Percentiles rank a stretch among this genome's conserved stretches.
Conservation (phyloP, 1,140 invertebrate genomes). For the Drosophila kohkoa region DNA sequence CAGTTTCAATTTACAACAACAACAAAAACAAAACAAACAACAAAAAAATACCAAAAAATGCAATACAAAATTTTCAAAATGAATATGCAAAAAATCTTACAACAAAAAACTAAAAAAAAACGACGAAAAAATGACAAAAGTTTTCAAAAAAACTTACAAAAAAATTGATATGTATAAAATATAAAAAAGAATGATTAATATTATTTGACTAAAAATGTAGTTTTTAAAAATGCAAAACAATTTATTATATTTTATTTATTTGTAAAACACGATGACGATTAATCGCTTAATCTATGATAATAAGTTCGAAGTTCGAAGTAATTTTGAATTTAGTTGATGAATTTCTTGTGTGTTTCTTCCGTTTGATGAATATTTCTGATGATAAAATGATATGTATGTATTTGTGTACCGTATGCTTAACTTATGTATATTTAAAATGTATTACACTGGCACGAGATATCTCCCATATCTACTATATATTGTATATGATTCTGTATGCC, state of each 20-base stretch:
- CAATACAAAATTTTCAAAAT: slow-evolving; percentile 77
- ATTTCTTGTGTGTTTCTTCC: slow-evolving; percentile 38
- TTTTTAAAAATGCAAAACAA: slow-evolving; percentile 3
- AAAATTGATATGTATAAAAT: slow-evolving; percentile 34
- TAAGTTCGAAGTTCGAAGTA: slow-evolving; percentile 20
- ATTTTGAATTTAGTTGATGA: slow-evolving; percentile 47
- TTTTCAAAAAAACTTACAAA: slow-evolving; percentile 37
- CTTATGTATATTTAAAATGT: slow-evolving; percentile 46
- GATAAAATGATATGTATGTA: slow-evolving; percentile 38
- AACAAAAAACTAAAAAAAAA: slow-evolving; percentile 45
- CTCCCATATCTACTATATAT: slow-evolving; percentile 12
- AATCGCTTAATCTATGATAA: slow-evolving; percentile 16
- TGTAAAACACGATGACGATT: slow-evolving; percentile 25
- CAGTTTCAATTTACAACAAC: slow-evolving; percentile 70
- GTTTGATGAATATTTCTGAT: slow-evolving; percentile 10
- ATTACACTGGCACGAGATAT: slow-evolving; percentile 44
- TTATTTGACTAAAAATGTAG: slow-evolving; percentile 63
- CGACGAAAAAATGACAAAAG: slow-evolving; percentile 62
- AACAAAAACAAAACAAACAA: slow-evolving; percentile 52
- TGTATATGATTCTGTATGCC: slow-evolving; percentile 59
- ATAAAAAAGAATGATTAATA: slow-evolving; percentile 11
- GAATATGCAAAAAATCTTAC: slow-evolving; percentile 56
- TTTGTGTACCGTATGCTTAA: slow-evolving; percentile 59
- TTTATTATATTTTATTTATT: slow-evolving; percentile 48
- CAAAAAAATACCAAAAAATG: slow-evolving; percentile 65